Percentiles rank a stretch among this genome's conserved stretches.
phyloP scores from a whole-genome alignment of 1,140 invertebrate genomes.

The roundworm (Caenorhabditis elegans) region WBcel235 BX284606.5:13407501-13408000 shows the following conservation, averaged over 20 bases:
- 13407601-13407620: too few species aligned
- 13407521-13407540: too few species aligned
- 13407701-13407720: too few species aligned
- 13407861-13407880: conserved; percentile 65
- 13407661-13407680: too few species aligned
- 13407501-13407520: too few species aligned
- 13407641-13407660: too few species aligned
- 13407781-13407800: conserved; percentile 67
- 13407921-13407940: conserved; percentile 66
- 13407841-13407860: conserved; percentile 59
- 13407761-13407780: conserved; percentile 66
- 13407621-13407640: too few species aligned
- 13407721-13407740: background rate
- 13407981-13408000: background rate
- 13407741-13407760: conserved; percentile 58
- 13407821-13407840: background rate
- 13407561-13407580: too few species aligned
- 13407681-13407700: too few species aligned
- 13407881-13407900: conserved; percentile 67
- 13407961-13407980: conserved; percentile 19
- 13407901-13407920: conserved; percentile 66
- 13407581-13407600: too few species aligned
- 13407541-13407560: too few species aligned
- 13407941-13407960: conserved; percentile 68
- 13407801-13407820: conserved; percentile 53